A percentile compares a stretch with the other conserved stretches of the same genome.
Evolutionary conservation across 2,888 invertebrate species (phyloP).

Genomic region (Melolontha melolontha): DNA sequence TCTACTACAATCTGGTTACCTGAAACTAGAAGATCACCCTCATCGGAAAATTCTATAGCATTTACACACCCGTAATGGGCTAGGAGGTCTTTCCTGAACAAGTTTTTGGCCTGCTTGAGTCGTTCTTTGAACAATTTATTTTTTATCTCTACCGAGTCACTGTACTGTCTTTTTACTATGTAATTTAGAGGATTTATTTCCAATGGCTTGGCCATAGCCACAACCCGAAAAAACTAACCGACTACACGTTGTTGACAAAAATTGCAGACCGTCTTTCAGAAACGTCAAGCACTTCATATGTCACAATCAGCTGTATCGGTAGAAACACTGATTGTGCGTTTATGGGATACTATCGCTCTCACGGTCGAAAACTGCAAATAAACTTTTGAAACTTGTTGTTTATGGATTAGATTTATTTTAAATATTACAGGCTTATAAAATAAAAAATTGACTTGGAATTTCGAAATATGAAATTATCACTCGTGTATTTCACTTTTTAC

Average conservation of each 20-base stretch:
- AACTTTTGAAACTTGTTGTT: not conserved
- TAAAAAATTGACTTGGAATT: too few relatives aligned
- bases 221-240: conserved; percentile 32
- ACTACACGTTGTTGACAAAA: conserved; percentile 52
- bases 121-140: conserved; percentile 72
- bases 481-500: too few relatives aligned
- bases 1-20: conserved; percentile 72
- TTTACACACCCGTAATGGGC: conserved; percentile 97
- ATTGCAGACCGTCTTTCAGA: conserved; percentile 46
- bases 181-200: conserved; percentile 72
- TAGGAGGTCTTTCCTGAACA: conserved; percentile 85
- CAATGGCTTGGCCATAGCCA: conserved; percentile 65
- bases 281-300: conserved; percentile 58
- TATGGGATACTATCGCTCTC: conserved; percentile 7
- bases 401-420: not conserved
- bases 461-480: too few relatives aligned
- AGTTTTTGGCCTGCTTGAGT: conserved; percentile 76
- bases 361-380: not conserved
- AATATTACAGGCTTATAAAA: too few relatives aligned
- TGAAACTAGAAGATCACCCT: conserved; percentile 88
- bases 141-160: conserved; percentile 70
- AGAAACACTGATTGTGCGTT: not conserved
- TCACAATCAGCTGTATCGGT: conserved; percentile 60
- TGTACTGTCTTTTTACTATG: conserved; percentile 73
- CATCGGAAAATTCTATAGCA: conserved; percentile 92